A percentile compares a stretch with the other conserved stretches of the same genome.
These are phyloP conservation scores for Amphiprion clarkii DNA, from an alignment of 2,797 vertebrate species.

Conservation along the genomic window DNA sequence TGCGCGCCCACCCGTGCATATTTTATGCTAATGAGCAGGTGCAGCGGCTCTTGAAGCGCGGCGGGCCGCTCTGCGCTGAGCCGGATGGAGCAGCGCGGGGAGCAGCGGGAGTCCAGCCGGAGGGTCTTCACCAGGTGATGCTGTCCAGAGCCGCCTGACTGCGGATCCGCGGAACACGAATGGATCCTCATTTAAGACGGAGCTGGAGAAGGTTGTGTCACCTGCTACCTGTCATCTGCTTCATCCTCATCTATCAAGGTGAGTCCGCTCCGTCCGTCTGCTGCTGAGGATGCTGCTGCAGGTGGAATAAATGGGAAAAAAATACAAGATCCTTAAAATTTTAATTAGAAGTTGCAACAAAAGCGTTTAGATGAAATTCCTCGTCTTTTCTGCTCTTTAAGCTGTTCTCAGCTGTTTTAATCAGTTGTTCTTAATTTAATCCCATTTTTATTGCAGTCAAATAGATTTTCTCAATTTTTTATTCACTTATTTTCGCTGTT, in stretches of 20 bases:
- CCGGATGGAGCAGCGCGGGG: slow-evolving; percentile 75
- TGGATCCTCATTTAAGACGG: slow-evolving; percentile 82
- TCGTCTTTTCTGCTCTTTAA: too few relatives aligned
- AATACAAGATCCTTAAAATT: too few relatives aligned
- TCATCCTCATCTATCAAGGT: slow-evolving; percentile 86
- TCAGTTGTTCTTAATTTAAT: too few relatives aligned
- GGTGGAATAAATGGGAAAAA: background rate
- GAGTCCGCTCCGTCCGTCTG: slow-evolving; percentile 49
- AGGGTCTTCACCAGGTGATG: slow-evolving; percentile 74
- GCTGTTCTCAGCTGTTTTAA: background rate
- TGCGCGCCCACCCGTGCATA: slow-evolving; percentile 68
- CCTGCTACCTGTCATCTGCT: slow-evolving; percentile 64
- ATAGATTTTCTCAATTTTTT: background rate
- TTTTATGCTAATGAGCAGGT: slow-evolving; percentile 85
- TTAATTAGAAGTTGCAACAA: too few relatives aligned
- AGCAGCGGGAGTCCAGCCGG: slow-evolving; percentile 67
- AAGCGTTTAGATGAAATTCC: too few relatives aligned
- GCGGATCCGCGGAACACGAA: slow-evolving; percentile 82
- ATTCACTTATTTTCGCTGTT: background rate
- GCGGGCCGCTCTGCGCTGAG: slow-evolving; percentile 50
- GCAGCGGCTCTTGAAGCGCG: slow-evolving; percentile 69
- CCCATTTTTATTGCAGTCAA: background rate
- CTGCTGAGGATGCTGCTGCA: background rate
- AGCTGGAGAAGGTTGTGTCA: slow-evolving; percentile 71
- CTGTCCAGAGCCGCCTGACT: slow-evolving; percentile 71